Evolutionary conservation across 2,113 vertebrate genomes (phyloP).

Genomic region (Ancistrus triradiatus): DNA sequence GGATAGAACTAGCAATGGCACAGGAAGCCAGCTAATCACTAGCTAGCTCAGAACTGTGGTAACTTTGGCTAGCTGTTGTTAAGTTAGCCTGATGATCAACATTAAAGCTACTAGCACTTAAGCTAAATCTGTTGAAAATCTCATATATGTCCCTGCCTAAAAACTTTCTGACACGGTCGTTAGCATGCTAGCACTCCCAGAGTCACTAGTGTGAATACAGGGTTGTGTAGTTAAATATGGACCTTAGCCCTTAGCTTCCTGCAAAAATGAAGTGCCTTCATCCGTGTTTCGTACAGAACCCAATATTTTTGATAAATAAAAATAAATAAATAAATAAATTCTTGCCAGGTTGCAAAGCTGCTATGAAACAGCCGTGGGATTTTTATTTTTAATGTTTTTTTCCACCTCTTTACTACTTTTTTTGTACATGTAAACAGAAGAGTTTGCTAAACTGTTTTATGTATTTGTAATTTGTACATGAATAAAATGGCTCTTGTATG

Average conservation of each 20-base stretch:
- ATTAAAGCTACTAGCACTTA: too few relatives aligned
- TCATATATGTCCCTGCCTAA: too few relatives aligned
- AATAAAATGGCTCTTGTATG: slow-evolving; percentile 78
- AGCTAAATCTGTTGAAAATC: too few relatives aligned
- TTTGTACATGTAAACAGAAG: slow-evolving; percentile 80
- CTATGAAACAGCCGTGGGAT: slow-evolving; percentile 76
- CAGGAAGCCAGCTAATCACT: too few relatives aligned
- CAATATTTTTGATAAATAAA: neutral
- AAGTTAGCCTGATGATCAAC: too few relatives aligned
- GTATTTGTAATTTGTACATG: slow-evolving; percentile 87
- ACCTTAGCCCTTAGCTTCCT: neutral
- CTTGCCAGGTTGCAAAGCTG: slow-evolving; percentile 85
- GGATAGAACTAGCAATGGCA: too few relatives aligned
- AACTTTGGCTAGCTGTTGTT: too few relatives aligned
- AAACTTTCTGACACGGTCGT: too few relatives aligned
- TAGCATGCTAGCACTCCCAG: too few relatives aligned
- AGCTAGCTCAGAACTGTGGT: too few relatives aligned
- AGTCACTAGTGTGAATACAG: neutral
- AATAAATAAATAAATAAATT: too few relatives aligned
- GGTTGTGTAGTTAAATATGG: neutral
- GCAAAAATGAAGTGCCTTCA: slow-evolving; percentile 53
- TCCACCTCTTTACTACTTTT: neutral
- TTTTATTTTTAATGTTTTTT: slow-evolving; percentile 35
- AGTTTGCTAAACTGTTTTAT: slow-evolving; percentile 68
- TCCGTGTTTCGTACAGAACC: slow-evolving; percentile 50